Percentiles rank a stretch among this genome's conserved stretches.
Evolutionary conservation across 2,113 vertebrate genomes (phyloP).

Genomic region (Tachysurus fulvidraco): DNA sequence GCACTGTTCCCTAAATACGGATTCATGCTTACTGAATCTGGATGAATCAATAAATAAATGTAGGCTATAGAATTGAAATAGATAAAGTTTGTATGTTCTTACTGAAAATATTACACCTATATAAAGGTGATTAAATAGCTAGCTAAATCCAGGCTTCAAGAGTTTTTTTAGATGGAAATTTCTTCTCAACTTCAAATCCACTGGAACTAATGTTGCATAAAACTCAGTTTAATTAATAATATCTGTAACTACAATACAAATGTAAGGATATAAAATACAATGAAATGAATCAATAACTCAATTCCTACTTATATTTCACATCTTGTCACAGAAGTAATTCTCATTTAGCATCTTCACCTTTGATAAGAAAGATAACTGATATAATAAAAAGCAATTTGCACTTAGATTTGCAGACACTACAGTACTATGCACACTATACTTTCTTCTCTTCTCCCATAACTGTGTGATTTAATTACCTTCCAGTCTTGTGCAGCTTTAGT

Average conservation of each 20-base stretch:
- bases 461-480: conserved; percentile 3
- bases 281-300: background rate
- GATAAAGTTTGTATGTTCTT: background rate
- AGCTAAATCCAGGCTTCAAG: background rate
- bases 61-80: too few relatives aligned
- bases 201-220: background rate
- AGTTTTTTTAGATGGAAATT: background rate
- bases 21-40: background rate
- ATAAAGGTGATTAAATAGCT: background rate
- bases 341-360: background rate
- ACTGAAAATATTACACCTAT: background rate
- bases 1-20: background rate
- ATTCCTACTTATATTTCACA: background rate
- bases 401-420: background rate
- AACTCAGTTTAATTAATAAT: background rate
- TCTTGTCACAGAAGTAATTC: background rate
- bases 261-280: background rate
- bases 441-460: background rate
- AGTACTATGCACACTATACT: background rate
- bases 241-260: background rate
- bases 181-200: background rate
- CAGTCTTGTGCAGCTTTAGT: background rate
- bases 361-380: too few relatives aligned
- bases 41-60: too few relatives aligned
- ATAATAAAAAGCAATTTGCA: background rate